Base-by-base conservation (phyloP, 2,113 vertebrate species). In the Chinchilla lanigera region DNA sequence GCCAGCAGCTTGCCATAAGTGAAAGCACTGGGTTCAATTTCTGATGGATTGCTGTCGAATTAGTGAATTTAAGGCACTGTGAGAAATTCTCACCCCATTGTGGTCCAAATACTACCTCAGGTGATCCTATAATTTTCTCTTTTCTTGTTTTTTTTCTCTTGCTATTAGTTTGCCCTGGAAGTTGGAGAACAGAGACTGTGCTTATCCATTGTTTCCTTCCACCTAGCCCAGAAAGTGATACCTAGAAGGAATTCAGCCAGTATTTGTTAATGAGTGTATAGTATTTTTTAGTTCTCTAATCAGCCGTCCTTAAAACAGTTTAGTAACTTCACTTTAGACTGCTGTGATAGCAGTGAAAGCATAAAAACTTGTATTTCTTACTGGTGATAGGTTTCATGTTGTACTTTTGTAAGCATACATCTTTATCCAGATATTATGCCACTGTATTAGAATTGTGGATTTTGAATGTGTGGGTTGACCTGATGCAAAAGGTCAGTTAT, bases 371-470 rank as follows among this genome's bases (percentile, higher is more conserved):
- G 28, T 92, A 69, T 92, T 96, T 86, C 30, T 93, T 88, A 67
- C n/a, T 87, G 91, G 35, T 81, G 67, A 44, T 81, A 69, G 83
- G 41, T 50, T 50, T 89, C 65, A 33, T 24, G 4, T 63, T 87
- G 86, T 93, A 41, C 94, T 91, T 93, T 90, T 94, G 44, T 95
- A 44, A 85, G 33, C 35, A 56, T 41, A 81, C n/a, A 26, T 88
- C 58, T 17, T 84, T 80, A 71, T 86, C 94, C 50, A 78, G 89
- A 52, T 41, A 83, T 38, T 80, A 24, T 94, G 38, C 54, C 26
- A 86, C 0, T 85, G 4, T 67, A 17, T 94, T 77, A 54, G 73
- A 83, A 50, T 11, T 82, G 83, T 75, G 44, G 41, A 47, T 56
- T 94, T 86, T 71, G 75, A 95, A 78, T 93, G 41, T 86, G 60